Conservation (phyloP, 1,140 invertebrate species). For the Nixonia krombeini region DNA sequence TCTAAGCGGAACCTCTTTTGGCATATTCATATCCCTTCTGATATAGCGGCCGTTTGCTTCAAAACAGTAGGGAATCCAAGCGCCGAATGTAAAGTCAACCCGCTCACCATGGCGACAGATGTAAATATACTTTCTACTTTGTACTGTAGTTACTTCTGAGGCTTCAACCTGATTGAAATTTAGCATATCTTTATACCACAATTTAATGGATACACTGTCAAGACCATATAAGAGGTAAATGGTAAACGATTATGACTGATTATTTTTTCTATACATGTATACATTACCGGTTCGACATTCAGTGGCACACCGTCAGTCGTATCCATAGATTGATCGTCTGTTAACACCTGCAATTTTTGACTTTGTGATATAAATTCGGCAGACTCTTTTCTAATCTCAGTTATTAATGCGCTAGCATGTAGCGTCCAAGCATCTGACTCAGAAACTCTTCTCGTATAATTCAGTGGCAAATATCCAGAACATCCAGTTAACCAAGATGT, state of each 20-base stretch:
- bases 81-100: conserved; percentile 92
- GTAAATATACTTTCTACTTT: conserved; percentile 75
- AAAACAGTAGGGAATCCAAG: conserved; percentile 90
- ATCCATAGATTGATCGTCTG: conserved; percentile 68
- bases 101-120: conserved; percentile 90
- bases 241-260: too few species aligned
- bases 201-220: too few species aligned
- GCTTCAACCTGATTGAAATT: conserved; percentile 56
- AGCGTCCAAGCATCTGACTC: conserved; percentile 93
- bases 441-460: conserved; percentile 85
- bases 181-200: too few species aligned
- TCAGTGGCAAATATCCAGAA: conserved; percentile 83
- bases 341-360: conserved; percentile 64
- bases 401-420: conserved; percentile 79
- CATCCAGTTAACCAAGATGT: conserved; percentile 89
- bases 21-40: conserved; percentile 92
- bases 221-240: too few species aligned
- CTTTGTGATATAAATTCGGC: conserved; percentile 53
- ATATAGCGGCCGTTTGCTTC: conserved; percentile 84
- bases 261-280: too few species aligned
- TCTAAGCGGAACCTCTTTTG: conserved; percentile 78
- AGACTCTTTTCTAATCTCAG: conserved; percentile 57
- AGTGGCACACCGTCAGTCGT: conserved; percentile 66
- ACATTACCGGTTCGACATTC: conserved; percentile 57
- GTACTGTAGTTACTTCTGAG: conserved; percentile 50